phyloP scores from a whole-genome alignment of 2,888 invertebrate species.

The Cataglyphis livida region DNA sequence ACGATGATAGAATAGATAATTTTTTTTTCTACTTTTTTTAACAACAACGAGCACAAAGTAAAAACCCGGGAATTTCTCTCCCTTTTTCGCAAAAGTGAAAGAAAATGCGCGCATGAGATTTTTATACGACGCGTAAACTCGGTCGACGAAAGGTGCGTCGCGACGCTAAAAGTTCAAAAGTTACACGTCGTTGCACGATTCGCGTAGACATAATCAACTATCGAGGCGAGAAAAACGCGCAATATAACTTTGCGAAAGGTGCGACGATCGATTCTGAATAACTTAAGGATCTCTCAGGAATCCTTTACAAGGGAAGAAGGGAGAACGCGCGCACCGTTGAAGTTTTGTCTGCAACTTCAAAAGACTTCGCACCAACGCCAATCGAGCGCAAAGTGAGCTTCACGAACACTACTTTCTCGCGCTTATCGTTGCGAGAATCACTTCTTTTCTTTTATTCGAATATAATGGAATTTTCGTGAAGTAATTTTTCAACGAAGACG shows the following conservation, averaged over 20 bases:
- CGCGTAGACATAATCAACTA: conserved; percentile 40
- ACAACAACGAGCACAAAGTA: neutral
- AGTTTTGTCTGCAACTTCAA: conserved; percentile 52
- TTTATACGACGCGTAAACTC: conserved; percentile 12
- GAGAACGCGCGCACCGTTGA: conserved; percentile 18
- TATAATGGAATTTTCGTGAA: neutral
- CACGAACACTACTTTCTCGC: conserved; percentile 1
- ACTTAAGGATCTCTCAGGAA: conserved; percentile 42
- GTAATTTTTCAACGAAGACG: neutral
- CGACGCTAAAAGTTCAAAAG: neutral
- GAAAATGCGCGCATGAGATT: neutral
- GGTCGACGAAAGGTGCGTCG: neutral
- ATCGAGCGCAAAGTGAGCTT: conserved; percentile 46
- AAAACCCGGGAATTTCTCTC: neutral
- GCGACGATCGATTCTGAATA: conserved; percentile 52
- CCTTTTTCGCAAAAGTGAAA: neutral
- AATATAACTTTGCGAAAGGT: conserved; percentile 21
- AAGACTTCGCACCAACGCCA: conserved; percentile 40
- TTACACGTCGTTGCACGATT: conserved; percentile 18
- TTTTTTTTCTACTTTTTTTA: neutral
- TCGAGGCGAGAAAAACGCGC: conserved; percentile 35
- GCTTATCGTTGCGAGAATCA: conserved; percentile 8
- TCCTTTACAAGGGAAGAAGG: conserved; percentile 4
- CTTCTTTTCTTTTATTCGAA: neutral
- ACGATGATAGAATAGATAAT: neutral